Percentiles rank a stretch among this genome's conserved stretches.
Conservation (phyloP, 2,888 invertebrate genomes). For the Acleris literana region DNA sequence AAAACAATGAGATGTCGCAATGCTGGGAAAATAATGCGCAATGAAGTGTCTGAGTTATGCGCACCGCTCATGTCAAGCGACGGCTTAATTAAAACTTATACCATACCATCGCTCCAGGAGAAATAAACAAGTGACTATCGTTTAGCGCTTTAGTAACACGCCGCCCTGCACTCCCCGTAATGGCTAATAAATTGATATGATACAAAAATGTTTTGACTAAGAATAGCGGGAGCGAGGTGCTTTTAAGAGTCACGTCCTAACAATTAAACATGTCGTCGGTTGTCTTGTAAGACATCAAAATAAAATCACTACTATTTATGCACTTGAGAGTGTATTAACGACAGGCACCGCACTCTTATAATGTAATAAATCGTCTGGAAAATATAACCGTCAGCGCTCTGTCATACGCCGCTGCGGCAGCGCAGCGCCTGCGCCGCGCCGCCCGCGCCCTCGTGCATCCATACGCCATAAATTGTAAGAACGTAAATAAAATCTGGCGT, state of each 20-base stretch:
- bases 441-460: slow-evolving; percentile 57
- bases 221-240: slow-evolving; percentile 58
- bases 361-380: slow-evolving; percentile 82
- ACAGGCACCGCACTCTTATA: slow-evolving; percentile 76
- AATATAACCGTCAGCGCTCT: slow-evolving; percentile 80
- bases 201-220: slow-evolving; percentile 66
- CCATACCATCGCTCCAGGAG: slow-evolving; percentile 41
- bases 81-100: slow-evolving; percentile 37
- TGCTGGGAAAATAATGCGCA: slow-evolving; percentile 71
- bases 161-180: slow-evolving; percentile 38
- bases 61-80: slow-evolving; percentile 38
- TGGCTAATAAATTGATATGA: slow-evolving; percentile 55
- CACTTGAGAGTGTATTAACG: slow-evolving; percentile 77
- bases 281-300: slow-evolving; percentile 82
- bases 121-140: slow-evolving; percentile 44
- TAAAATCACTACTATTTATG: slow-evolving; percentile 82
- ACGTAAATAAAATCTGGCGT: slow-evolving; percentile 79
- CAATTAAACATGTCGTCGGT: slow-evolving; percentile 79
- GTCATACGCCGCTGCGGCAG: slow-evolving; percentile 71
- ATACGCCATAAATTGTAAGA: slow-evolving; percentile 73
- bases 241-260: slow-evolving; percentile 69
- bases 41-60: slow-evolving; percentile 70
- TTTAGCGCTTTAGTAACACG: slow-evolving; percentile 38
- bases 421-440: slow-evolving; percentile 44
- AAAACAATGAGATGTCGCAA: slow-evolving; percentile 77